Conservation (phyloP, 2,113 vertebrate genomes). For the Penelope pileata region DNA sequence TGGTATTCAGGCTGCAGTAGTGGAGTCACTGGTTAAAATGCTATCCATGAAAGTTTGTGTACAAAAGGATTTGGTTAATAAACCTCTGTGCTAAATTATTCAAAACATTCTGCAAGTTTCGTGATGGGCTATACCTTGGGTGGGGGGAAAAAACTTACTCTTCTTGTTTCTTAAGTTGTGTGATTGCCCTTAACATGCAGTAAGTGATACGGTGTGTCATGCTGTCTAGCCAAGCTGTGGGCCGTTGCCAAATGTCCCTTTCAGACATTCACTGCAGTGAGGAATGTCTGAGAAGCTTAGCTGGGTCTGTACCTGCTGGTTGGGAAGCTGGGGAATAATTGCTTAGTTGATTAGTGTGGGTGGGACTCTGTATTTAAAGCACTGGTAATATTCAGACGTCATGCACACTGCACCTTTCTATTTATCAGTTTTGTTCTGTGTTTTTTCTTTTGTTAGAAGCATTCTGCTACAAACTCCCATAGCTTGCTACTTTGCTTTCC, state of each 20-base stretch:
- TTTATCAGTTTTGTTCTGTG: not conserved
- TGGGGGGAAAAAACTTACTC: accelerated
- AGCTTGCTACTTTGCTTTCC: not conserved
- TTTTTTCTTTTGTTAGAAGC: not conserved
- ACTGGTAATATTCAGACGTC: not conserved
- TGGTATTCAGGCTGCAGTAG: not conserved
- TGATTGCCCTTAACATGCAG: not conserved
- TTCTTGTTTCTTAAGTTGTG: not conserved
- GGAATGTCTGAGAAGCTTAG: not conserved
- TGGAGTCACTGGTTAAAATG: not conserved
- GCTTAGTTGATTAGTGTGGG: not conserved
- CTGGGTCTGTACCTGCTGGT: not conserved
- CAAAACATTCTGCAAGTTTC: not conserved
- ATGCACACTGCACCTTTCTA: not conserved
- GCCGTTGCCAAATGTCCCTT: not conserved
- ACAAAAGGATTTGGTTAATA: not conserved
- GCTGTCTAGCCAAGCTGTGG: not conserved
- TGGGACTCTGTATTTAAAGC: not conserved
- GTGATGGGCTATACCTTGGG: accelerated
- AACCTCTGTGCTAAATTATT: not conserved
- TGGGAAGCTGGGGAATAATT: not conserved
- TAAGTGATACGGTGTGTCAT: not conserved
- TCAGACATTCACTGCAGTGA: not conserved
- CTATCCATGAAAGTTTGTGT: not conserved
- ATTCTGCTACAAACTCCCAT: not conserved